These are phyloP conservation scores for Ornithoptera alexandrae DNA, from an alignment of 2,888 invertebrate genomes.

Conservation along the genomic window DNA sequence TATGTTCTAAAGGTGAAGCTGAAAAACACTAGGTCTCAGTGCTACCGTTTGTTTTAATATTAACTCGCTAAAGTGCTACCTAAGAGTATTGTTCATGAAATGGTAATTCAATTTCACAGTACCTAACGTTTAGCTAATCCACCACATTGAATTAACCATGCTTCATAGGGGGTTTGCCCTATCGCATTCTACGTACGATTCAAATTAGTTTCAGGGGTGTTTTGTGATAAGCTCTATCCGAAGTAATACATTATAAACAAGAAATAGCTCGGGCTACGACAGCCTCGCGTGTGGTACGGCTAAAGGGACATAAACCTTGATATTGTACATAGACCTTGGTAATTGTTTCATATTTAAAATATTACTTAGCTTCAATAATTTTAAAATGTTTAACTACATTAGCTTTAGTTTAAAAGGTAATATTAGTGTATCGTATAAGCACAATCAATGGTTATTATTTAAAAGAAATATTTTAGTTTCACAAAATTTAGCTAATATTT, in stretches of 20 bases:
- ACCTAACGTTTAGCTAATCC: constrained; percentile 40
- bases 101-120: constrained; percentile 42
- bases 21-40: background rate
- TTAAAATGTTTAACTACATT: background rate
- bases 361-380: background rate
- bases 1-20: background rate
- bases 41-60: constrained; percentile 31
- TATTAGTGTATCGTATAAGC: too few species aligned
- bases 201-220: constrained; percentile 30
- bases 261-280: constrained; percentile 11
- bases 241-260: constrained; percentile 18
- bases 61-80: constrained; percentile 54
- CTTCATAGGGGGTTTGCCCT: constrained; percentile 5
- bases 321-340: constrained; percentile 6
- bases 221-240: constrained; percentile 10
- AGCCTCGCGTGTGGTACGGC: constrained; percentile 19
- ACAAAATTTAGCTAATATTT: too few species aligned
- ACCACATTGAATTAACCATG: constrained; percentile 34
- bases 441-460: too few species aligned
- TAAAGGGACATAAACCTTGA: constrained; percentile 21
- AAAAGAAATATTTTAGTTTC: too few species aligned
- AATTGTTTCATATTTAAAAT: constrained; percentile 5
- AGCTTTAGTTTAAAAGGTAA: too few species aligned
- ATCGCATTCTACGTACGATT: constrained; percentile 22
- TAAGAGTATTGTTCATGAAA: constrained; percentile 37